Evolutionary conservation across 1,140 invertebrate species (phyloP).

Genomic region (Saccostrea echinata): DNA sequence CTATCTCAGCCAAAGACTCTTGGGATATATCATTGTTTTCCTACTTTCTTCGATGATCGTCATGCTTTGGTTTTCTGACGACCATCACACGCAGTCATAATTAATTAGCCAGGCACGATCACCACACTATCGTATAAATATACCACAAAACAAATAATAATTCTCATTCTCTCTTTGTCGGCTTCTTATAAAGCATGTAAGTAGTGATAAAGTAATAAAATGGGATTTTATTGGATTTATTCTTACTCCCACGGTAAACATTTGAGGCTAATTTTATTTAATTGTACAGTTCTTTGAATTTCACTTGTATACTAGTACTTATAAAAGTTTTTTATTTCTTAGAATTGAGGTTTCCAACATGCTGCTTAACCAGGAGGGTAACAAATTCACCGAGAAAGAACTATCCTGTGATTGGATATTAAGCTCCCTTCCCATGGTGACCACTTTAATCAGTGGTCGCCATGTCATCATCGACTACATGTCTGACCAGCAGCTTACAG

Average conservation of each 20-base stretch:
- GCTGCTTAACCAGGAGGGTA: conserved; percentile 21
- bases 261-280: not conserved
- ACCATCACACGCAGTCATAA: not conserved
- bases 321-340: not conserved
- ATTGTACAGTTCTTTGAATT: not conserved
- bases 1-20: not conserved
- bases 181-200: not conserved
- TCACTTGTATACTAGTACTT: not conserved
- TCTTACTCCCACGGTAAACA: not conserved
- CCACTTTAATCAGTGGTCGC: conserved; percentile 56
- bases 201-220: not conserved
- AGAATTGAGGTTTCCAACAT: not conserved
- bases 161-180: not conserved
- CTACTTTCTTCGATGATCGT: not conserved
- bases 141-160: not conserved
- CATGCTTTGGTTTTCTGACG: conserved; percentile 8
- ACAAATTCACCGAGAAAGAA: conserved; percentile 23
- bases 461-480: conserved; percentile 64
- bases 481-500: conserved; percentile 60
- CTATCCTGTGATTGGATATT: not conserved
- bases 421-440: conserved; percentile 53
- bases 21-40: not conserved
- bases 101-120: not conserved
- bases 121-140: not conserved
- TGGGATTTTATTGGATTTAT: not conserved